These are phyloP conservation scores for Pluvialis apricaria DNA, from an alignment of 2,113 vertebrate genomes.

Conservation along the genomic window DNA sequence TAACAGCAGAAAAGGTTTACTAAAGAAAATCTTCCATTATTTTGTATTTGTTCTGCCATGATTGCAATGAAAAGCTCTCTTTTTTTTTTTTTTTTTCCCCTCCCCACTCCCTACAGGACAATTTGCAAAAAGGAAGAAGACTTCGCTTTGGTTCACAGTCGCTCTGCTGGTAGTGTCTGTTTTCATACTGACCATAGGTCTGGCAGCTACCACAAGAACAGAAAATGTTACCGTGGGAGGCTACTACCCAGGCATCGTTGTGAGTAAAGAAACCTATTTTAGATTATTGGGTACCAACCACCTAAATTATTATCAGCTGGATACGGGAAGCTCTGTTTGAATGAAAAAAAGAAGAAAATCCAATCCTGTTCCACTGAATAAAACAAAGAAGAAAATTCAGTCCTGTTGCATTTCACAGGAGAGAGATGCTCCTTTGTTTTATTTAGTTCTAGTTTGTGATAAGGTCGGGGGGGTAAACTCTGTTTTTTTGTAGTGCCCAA, in stretches of 20 bases:
- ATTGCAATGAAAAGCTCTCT: background rate
- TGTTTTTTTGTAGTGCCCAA: background rate
- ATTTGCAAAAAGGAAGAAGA: constrained; percentile 81
- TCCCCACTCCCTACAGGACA: constrained; percentile 61
- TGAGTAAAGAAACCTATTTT: constrained; percentile 73
- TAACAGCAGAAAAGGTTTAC: background rate
- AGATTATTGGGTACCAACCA: background rate
- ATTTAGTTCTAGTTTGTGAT: background rate
- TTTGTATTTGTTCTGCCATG: background rate
- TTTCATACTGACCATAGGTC: constrained; percentile 85
- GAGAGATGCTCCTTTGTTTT: background rate
- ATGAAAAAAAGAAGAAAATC: background rate
- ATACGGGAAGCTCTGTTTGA: background rate
- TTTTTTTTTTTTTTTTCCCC: background rate
- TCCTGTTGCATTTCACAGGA: background rate
- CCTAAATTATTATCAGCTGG: background rate
- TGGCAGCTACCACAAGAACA: constrained; percentile 87
- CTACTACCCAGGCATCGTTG: constrained; percentile 92
- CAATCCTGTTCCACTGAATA: background rate
- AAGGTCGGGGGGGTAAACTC: background rate
- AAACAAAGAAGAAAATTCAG: background rate
- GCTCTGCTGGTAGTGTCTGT: constrained; percentile 80
- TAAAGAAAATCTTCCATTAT: background rate
- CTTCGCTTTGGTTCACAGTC: constrained; percentile 82
- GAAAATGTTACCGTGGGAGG: constrained; percentile 89